Evolutionary conservation across 2,113 vertebrate genomes (phyloP).

Genomic region (Apteryx owenii): DNA sequence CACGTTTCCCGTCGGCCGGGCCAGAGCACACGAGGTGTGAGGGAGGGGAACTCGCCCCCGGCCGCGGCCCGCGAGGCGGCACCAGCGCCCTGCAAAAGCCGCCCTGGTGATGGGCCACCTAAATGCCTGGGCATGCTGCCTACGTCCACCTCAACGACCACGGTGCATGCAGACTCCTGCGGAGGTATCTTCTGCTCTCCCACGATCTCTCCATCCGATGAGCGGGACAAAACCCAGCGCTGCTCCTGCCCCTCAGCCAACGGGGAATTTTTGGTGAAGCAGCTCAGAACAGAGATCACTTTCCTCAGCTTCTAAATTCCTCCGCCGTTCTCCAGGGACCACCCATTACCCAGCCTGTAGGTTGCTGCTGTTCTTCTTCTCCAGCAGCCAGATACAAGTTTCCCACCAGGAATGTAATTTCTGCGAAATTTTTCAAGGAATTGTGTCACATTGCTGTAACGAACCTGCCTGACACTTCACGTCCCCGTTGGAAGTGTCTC

Average conservation of each 20-base stretch:
- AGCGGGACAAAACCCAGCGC: not conserved
- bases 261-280: not conserved
- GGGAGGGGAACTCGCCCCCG: no score
- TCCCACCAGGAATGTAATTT: conserved; percentile 2
- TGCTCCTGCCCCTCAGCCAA: not conserved
- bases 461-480: conserved; percentile 11
- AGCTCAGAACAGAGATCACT: not conserved
- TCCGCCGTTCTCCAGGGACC: not conserved
- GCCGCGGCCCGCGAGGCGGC: no score
- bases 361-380: not conserved
- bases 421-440: conserved; percentile 29
- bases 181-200: not conserved
- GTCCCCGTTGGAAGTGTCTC: conserved; percentile 19
- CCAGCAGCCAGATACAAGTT: not conserved
- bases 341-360: not conserved
- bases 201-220: not conserved
- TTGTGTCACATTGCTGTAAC: conserved; percentile 29
- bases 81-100: no score
- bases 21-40: no score
- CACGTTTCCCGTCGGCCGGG: no score
- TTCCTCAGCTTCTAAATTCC: not conserved
- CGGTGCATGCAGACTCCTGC: accelerated
- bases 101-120: no score
- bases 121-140: not conserved
- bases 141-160: not conserved